Evolutionary conservation across 2,888 invertebrate genomes (phyloP).

Genomic region (Nemapogon koenigi): DNA sequence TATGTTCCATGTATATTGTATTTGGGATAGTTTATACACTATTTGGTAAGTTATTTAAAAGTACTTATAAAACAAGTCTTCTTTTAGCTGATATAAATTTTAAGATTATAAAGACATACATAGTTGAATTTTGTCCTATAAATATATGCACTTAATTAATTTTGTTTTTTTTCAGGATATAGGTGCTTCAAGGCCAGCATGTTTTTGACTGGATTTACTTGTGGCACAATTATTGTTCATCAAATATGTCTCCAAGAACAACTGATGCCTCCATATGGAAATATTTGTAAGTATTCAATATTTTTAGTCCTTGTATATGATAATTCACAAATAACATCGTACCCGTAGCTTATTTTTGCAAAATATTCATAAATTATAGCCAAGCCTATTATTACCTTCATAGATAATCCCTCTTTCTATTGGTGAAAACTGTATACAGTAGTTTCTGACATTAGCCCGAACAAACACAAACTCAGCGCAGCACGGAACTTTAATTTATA

Average conservation of each 20-base stretch:
- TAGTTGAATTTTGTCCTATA: neutral
- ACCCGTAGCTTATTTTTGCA: too few relatives aligned
- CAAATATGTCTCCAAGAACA: slow-evolving; percentile 82
- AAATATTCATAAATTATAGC: too few relatives aligned
- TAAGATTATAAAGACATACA: neutral
- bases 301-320: too few relatives aligned
- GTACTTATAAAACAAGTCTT: too few relatives aligned
- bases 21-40: slow-evolving; percentile 86
- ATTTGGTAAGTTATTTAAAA: slow-evolving; percentile 69
- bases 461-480: too few relatives aligned
- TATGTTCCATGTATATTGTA: slow-evolving; percentile 75
- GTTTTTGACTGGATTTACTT: slow-evolving; percentile 88
- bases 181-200: slow-evolving; percentile 87
- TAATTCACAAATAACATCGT: too few relatives aligned
- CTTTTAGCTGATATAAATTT: too few relatives aligned
- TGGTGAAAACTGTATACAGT: too few relatives aligned
- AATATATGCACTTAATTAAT: neutral
- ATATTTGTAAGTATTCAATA: slow-evolving; percentile 61
- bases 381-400: too few relatives aligned
- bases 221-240: slow-evolving; percentile 82
- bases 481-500: too few relatives aligned
- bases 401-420: too few relatives aligned
- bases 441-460: too few relatives aligned
- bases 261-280: slow-evolving; percentile 78
- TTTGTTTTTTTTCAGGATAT: slow-evolving; percentile 68